Conservation (phyloP, 2,113 vertebrate species). For the Indicator maculatus region DNA sequence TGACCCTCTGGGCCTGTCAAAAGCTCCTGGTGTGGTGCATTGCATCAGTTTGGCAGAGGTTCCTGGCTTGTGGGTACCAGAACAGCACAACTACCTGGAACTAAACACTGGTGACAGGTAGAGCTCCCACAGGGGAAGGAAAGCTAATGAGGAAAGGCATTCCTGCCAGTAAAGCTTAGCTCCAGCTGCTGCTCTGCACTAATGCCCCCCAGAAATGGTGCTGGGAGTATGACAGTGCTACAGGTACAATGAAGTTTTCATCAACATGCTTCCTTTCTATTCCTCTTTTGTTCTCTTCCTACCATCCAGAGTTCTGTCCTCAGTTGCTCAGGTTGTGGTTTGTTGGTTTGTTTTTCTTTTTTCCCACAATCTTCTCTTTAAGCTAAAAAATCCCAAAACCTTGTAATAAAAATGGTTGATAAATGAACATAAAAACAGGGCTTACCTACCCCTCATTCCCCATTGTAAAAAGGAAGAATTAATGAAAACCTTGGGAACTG, state of each 20-base stretch:
- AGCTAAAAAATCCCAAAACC: background rate
- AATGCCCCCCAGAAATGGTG: background rate
- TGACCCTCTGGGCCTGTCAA: background rate
- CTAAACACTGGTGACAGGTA: constrained; percentile 43
- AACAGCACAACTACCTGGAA: constrained; percentile 21
- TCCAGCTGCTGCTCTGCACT: background rate
- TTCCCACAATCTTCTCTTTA: background rate
- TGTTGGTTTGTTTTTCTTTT: background rate
- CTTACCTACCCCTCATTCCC: background rate
- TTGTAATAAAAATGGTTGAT: background rate
- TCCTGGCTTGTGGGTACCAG: background rate
- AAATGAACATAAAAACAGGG: background rate
- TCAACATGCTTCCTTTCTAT: fast-evolving
- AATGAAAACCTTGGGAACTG: background rate
- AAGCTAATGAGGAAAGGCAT: background rate
- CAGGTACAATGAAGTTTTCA: background rate
- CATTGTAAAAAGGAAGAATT: background rate
- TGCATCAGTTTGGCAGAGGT: background rate
- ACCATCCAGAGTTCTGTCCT: background rate
- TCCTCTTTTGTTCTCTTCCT: background rate
- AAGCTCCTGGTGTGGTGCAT: fast-evolving
- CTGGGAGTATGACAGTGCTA: background rate
- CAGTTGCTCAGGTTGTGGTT: background rate
- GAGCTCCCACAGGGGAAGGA: background rate
- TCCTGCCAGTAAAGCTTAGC: constrained; percentile 18